These are phyloP conservation scores for Thysanoteuthis rhombus DNA, from an alignment of 2,888 invertebrate genomes.

Conservation along the genomic window DNA sequence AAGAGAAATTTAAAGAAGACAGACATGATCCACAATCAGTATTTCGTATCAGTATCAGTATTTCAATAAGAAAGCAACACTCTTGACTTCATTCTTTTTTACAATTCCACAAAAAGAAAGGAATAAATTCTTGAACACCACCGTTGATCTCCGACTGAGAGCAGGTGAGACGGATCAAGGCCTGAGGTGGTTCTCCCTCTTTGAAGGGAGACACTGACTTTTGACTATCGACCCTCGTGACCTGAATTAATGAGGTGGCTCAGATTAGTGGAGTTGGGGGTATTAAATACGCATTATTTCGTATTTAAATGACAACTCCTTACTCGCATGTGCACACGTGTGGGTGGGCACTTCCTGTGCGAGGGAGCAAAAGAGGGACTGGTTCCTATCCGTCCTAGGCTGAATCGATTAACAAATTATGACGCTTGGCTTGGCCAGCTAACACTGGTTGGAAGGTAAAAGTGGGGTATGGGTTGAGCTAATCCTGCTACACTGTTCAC, in stretches of 20 bases:
- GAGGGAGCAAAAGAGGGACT: not conserved
- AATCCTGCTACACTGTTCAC: not conserved
- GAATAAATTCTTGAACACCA: not conserved
- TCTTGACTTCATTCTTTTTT: too few species aligned
- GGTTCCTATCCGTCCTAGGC: not conserved
- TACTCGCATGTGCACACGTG: not conserved
- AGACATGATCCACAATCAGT: too few species aligned
- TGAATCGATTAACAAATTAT: not conserved
- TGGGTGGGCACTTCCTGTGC: not conserved
- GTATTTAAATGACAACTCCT: not conserved
- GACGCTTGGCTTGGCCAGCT: not conserved
- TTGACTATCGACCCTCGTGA: not conserved
- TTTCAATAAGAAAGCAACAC: too few species aligned
- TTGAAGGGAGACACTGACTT: not conserved
- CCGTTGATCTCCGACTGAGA: not conserved
- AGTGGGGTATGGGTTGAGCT: not conserved
- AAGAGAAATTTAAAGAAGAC: too few species aligned
- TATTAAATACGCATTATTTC: not conserved
- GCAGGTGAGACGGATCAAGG: not conserved
- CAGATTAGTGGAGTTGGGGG: not conserved
- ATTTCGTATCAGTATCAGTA: too few species aligned
- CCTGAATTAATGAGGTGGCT: not conserved
- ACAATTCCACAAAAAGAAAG: too few species aligned
- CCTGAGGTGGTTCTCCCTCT: not conserved
- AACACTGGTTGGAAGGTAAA: not conserved